These are phyloP conservation scores for Scolanthus callimorphus DNA, from an alignment of 92 coral and sea anemone genomes.

Conservation along the genomic window DNA sequence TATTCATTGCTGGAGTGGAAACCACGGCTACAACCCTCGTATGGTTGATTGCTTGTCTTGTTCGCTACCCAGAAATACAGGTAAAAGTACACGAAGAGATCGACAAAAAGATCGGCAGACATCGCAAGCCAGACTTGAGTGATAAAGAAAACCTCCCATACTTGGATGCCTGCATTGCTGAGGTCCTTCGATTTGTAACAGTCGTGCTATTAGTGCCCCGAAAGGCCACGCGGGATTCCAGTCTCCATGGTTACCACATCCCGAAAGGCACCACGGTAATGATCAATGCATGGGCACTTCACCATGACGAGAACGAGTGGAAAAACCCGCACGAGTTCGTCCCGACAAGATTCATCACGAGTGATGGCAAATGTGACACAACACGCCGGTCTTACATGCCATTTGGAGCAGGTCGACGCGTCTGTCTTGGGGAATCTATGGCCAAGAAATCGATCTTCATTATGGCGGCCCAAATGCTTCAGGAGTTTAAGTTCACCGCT, in stretches of 20 bases:
- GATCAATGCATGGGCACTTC: constrained; percentile 43
- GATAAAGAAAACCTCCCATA: constrained; percentile 33
- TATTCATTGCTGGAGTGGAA: constrained; percentile 66
- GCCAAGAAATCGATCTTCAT: constrained; percentile 54
- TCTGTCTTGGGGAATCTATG: constrained; percentile 58
- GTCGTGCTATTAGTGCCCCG: constrained; percentile 51
- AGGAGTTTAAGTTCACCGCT: constrained; percentile 35
- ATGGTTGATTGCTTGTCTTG: constrained; percentile 51
- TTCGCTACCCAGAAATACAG: constrained; percentile 51
- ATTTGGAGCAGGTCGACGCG: constrained; percentile 61
- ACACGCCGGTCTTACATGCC: constrained; percentile 42
- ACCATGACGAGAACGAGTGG: constrained; percentile 56
- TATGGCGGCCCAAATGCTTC: constrained; percentile 35
- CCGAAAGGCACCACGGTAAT: constrained; percentile 61
- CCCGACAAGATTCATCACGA: constrained; percentile 57
- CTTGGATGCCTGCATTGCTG: constrained; percentile 52
- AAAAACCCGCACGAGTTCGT: constrained; percentile 42
- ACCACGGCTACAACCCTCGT: constrained; percentile 63
- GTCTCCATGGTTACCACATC: constrained; percentile 38
- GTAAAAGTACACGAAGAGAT: constrained; percentile 46
- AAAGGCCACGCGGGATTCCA: constrained; percentile 42
- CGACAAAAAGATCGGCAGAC: constrained; percentile 40
- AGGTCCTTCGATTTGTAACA: constrained; percentile 49
- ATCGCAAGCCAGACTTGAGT: constrained; percentile 10
- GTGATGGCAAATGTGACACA: constrained; percentile 39